Conservation (phyloP, 1,140 invertebrate genomes). For the Bradysia coprophila region DNA sequence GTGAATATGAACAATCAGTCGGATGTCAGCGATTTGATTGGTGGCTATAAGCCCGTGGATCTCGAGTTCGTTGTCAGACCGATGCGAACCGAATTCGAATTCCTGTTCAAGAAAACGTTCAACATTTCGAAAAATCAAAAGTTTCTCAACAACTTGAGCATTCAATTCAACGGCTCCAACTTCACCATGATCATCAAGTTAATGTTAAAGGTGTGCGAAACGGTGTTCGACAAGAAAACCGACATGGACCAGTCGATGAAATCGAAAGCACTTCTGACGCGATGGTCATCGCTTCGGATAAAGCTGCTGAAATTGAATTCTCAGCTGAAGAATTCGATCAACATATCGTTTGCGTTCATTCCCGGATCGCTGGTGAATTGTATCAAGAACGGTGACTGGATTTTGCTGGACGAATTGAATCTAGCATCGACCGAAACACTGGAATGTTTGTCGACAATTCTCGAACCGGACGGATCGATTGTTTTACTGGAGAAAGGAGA, state of each 20-base stretch:
- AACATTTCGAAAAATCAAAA: slow-evolving; percentile 62
- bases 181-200: slow-evolving; percentile 66
- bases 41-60: slow-evolving; percentile 94
- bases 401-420: slow-evolving; percentile 95
- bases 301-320: slow-evolving; percentile 49
- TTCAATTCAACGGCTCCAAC: slow-evolving; percentile 48
- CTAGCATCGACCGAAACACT: slow-evolving; percentile 89
- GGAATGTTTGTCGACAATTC: slow-evolving; percentile 81
- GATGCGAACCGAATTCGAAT: slow-evolving; percentile 64
- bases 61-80: slow-evolving; percentile 66
- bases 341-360: slow-evolving; percentile 79
- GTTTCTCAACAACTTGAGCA: slow-evolving; percentile 63
- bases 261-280: slow-evolving; percentile 6
- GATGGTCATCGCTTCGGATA: slow-evolving; percentile 32
- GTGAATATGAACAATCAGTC: slow-evolving; percentile 99
- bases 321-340: slow-evolving; percentile 48
- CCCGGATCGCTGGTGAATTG: slow-evolving; percentile 86
- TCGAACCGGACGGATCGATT: slow-evolving; percentile 67
- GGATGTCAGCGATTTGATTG: slow-evolving; percentile 87
- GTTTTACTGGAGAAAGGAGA: slow-evolving; percentile 77
- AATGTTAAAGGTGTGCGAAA: slow-evolving; percentile 46
- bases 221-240: slow-evolving; percentile 24
- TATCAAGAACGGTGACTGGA: slow-evolving; percentile 79
- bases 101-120: slow-evolving; percentile 64
- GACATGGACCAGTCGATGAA: slow-evolving; percentile 9